Evolutionary conservation across 2,797 vertebrate genomes (phyloP), one percentile per base, ranked within the genome.

Genomic region (Hydrolagus colliei): DNA sequence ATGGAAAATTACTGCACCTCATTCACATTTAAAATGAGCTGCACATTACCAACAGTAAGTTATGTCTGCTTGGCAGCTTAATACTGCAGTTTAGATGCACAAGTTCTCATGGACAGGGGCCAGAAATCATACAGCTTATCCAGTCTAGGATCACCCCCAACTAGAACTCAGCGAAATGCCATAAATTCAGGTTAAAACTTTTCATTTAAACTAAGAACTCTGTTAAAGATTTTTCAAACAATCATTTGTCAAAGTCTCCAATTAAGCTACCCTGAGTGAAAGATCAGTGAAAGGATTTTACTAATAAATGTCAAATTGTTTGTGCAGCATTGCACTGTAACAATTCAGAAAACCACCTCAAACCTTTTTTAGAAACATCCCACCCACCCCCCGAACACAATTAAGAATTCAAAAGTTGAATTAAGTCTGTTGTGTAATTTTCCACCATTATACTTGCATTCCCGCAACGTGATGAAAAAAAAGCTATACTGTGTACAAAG

Each of bases 171-270:
- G 11, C 14, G 65, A 16, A 82, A 9, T 67, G 32, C 79, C 32
- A 18, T 68, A 82, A 79, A 82, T 68, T 82, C 65, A 71, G 41
- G 41, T 52, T 52, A 52, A 52, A 52, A 52, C 65, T 77, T 77
- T 61, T 77, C 75, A 61, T 59, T 77, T n/a, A 68, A 82, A 82
- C 41, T 52, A 52, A 68, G 27, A 68, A 68, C 20, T 82, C 79
- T 41, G 16, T 35, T 41, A 67, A 84, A 84, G 32, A 84, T 84
- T 52, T 41, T 18, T 68, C 79, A 68, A 52, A 71, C 71, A 41
- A 84, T 52, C 79, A 77, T 77, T 77, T 77, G 61, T 77, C 75
- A 77, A 77, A 84, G 79, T 84, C 79, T 68, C 41, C 35, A 71
- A 52, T 77, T 32, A 9, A 22, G 63, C 79, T 84, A 84, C 35